Base-by-base conservation (phyloP, 2,113 vertebrate species). In the Amphiprion ocellaris region DNA sequence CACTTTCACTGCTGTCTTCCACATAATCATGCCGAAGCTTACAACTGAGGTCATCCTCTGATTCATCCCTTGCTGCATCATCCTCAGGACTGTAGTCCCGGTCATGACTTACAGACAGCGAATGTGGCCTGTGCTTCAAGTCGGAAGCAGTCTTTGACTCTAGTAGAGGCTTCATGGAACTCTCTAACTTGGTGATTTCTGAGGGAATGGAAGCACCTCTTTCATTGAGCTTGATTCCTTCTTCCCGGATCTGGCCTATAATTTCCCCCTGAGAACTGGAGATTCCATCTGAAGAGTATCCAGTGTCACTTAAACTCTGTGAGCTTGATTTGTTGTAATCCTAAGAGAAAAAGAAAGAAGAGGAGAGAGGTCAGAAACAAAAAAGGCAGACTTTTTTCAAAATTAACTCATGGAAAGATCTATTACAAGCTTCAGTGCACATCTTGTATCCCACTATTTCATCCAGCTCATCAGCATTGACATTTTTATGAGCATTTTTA, bases 241-340 rank as follows among this genome's bases (percentile, higher is more conserved):
- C 98, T 86, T 99, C 97, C 67, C 90, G 95, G 71, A 99, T 97
- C 33, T 96, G 91, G 16, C 97, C 97, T 0, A 95, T 97, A 87
- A 99, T 98, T 91, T 99, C 98, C 4, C 98, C 97, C 83, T 97
- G 97, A 1, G 96, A 99, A 91, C 98, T 97, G 37, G 97, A 99
- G 87, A 99, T 95, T 52, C 98, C 98, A 1, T 99, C 98, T 0
- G 98, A 99, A 61, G 98, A 99, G 77, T 99, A 99, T 81, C 98
- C 98, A 0, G 98, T 99, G 92, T 99, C 98, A 0, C 98, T 99
- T 91, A 98, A 94, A 93, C 98, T 99, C 84, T 97, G 96, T 76
- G 95, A 94, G 85, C 97, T 98, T 88, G 97, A 95, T 95, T 98
- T 99, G 94, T 94, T 95, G 86, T 90, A 91, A 1, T 99, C 97